Evolutionary conservation across 2,797 vertebrate species (phyloP), one percentile per base, ranked within the genome.

Genomic region (Peromyscus eremicus): DNA sequence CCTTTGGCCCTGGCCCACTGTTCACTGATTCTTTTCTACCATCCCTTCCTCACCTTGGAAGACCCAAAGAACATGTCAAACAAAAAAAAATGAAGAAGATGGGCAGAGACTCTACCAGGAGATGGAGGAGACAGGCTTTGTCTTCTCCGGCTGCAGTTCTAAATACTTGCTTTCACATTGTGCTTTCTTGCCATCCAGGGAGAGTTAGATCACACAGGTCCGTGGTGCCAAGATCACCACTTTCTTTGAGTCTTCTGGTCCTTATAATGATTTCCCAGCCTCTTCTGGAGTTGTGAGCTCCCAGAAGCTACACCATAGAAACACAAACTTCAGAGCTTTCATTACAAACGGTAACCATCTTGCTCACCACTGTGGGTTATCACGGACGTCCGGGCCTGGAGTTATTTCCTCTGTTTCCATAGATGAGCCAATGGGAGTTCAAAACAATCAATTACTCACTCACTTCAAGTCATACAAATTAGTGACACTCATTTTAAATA

Each of bases 331-430:
- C 49, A 87, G 27, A 81, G 21, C 6, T 89, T 94, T 57, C 37
- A 62, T 66, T 37, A 52, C 64, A 16, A 32, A 64, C 43, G 40
- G 9, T 43, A 66, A 66, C 46, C 57, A 32, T 70, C 52, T 79
- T 62, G 17, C 12, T 46, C 86, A 49, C 66, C 27, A 76, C 29
- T 81, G 1, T 79, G 46, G 29, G 12, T 57, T 34, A 66, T 37
- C 64, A 40, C 0, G 37, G 10, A 29, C 46, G n/a, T 27, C 14
- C 17, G 27, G 6, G 21, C 14, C 29, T 10, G 13, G 52, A 71
- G 27, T 88, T 91, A 81, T 93, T 86, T 84, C n/a, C 46, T 91
- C 37, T 37, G 19, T 37, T 76, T 97, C 95, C 71, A 89, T 13
- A 79, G 43, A 76, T 49, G 19, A 84, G 27, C 5, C 96, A 91